Evolutionary conservation across 30 jellyfish, hydroid and myxozoan genomes (phyloP).

Genomic region (Pseudorhiza aurosa): DNA sequence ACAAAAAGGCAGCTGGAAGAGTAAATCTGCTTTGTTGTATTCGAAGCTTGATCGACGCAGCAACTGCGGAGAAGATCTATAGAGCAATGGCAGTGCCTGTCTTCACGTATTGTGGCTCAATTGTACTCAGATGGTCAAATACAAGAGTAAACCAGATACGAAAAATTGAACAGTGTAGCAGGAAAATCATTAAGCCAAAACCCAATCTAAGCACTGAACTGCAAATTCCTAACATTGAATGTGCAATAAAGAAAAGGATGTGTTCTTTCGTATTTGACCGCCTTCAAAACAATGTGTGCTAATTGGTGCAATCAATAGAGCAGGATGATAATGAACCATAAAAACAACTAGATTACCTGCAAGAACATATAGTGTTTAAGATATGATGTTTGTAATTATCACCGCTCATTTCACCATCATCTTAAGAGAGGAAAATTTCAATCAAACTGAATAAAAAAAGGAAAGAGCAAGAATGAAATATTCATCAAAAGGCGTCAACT

Average conservation of each 20-base stretch:
- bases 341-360: conserved; percentile 50
- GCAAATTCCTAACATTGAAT: conserved; percentile 31
- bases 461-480: not conserved
- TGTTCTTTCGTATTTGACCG: no score
- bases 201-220: conserved; percentile 9
- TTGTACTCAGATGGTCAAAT: conserved; percentile 54
- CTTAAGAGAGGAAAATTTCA: no score
- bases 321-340: not conserved
- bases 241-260: no score
- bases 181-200: conserved; percentile 51
- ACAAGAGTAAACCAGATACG: conserved; percentile 38
- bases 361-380: conserved; percentile 57
- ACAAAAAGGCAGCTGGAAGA: conserved; percentile 51
- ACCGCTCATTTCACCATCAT: conserved; percentile 70
- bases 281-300: no score
- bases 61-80: conserved; percentile 41
- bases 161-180: conserved; percentile 50
- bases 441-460: not conserved
- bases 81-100: conserved; percentile 43
- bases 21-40: conserved; percentile 37
- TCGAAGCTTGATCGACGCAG: conserved; percentile 17
- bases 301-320: not conserved
- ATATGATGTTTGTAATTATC: conserved; percentile 62
- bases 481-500: not conserved
- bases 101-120: conserved; percentile 50